Conservation (phyloP, 2,113 vertebrate species). For the Holacanthus passer region DNA sequence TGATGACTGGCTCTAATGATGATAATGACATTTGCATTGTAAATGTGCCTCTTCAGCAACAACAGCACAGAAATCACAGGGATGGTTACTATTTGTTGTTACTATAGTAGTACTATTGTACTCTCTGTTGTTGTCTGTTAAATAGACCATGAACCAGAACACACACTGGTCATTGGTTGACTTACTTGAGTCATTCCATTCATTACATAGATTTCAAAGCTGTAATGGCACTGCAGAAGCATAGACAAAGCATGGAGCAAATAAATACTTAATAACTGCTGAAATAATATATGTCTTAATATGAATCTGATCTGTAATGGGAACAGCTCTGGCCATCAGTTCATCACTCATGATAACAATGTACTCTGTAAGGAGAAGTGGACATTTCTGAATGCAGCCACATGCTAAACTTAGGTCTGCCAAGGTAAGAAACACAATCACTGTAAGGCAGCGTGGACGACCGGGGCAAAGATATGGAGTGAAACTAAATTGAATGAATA, state of each 20-base stretch:
- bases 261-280: neutral
- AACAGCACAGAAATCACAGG: constrained; percentile 37
- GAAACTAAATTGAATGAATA: too few relatives aligned
- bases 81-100: too few relatives aligned
- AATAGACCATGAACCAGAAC: constrained; percentile 6
- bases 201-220: neutral
- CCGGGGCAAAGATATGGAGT: too few relatives aligned
- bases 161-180: constrained; percentile 10
- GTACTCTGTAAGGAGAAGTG: too few relatives aligned
- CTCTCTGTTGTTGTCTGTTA: too few relatives aligned
- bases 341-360: too few relatives aligned
- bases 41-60: constrained; percentile 71
- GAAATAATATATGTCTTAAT: too few relatives aligned
- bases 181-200: neutral
- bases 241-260: neutral
- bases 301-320: too few relatives aligned
- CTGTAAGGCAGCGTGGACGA: too few relatives aligned
- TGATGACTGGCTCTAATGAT: constrained; percentile 56
- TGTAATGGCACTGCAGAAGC: neutral
- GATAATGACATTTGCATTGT: constrained; percentile 53
- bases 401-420: too few relatives aligned
- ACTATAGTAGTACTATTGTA: constrained; percentile 48
- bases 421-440: neutral
- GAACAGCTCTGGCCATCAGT: too few relatives aligned
- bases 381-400: too few relatives aligned